Conservation (phyloP, 2,797 vertebrate genomes). For the Anabacerthia variegaticeps region DNA sequence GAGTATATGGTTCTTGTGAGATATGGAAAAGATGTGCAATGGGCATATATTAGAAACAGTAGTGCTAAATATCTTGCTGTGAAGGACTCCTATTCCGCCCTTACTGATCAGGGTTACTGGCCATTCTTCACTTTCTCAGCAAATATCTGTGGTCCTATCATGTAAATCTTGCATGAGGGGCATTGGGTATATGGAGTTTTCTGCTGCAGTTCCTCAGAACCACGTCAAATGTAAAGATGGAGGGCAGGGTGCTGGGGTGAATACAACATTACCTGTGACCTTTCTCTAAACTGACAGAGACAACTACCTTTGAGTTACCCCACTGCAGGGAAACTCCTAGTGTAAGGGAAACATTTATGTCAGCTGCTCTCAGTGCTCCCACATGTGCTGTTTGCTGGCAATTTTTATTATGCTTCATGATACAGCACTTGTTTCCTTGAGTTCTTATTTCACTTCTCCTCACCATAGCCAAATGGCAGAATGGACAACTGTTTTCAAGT, state of each 20-base stretch:
- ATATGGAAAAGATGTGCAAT: neutral
- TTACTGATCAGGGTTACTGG: neutral
- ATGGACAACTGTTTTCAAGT: neutral
- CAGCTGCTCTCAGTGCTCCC: neutral
- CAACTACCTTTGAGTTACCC: neutral
- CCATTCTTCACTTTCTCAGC: neutral
- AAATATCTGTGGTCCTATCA: neutral
- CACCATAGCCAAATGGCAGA: neutral
- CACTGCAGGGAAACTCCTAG: neutral
- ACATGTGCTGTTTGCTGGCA: neutral
- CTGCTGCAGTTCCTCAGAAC: neutral
- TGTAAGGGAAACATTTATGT: neutral
- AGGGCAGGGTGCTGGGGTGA: neutral
- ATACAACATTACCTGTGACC: neutral
- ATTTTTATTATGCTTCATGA: neutral
- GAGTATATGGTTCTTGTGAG: neutral
- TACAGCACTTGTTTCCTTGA: neutral
- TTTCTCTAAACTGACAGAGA: neutral
- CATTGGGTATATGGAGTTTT: neutral
- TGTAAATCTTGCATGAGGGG: neutral
- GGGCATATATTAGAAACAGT: neutral
- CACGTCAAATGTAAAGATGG: fast-evolving
- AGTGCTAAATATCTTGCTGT: neutral
- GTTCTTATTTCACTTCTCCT: neutral
- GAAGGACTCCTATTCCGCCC: neutral